A percentile compares a stretch with the other conserved stretches of the same genome.
These are phyloP conservation scores for Apistogramma diplotaenia DNA, from an alignment of 2,113 vertebrate genomes.

Conservation along the genomic window DNA sequence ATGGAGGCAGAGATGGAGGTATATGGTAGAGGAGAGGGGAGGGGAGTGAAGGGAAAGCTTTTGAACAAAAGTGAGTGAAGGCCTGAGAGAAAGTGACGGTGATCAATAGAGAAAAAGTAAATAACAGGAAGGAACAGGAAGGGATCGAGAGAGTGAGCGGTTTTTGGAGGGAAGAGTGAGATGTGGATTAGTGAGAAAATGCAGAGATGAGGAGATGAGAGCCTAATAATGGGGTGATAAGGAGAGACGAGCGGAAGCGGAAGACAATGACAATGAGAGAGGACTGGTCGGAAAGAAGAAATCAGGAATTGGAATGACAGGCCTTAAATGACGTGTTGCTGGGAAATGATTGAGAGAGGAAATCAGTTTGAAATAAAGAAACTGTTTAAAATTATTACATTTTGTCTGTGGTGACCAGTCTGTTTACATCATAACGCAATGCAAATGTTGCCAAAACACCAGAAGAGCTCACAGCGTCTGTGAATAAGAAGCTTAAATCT, in stretches of 20 bases:
- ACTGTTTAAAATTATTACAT: not conserved
- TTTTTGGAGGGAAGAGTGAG: not conserved
- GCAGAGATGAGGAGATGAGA: conserved; percentile 1
- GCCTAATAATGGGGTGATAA: conserved; percentile 28
- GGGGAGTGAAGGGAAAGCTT: not conserved
- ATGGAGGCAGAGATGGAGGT: conserved; percentile 59
- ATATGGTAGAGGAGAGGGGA: conserved; percentile 8
- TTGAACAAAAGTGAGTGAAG: conserved; percentile 21
- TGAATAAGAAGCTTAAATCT: not conserved
- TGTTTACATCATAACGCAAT: not conserved
- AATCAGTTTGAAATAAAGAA: not conserved
- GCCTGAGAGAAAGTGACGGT: conserved; percentile 16
- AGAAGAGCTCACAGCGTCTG: not conserved
- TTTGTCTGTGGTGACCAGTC: not conserved
- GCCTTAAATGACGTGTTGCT: not conserved
- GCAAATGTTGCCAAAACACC: not conserved
- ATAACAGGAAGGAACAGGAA: conserved; percentile 33
- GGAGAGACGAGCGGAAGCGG: conserved; percentile 8
- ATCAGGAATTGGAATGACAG: not conserved
- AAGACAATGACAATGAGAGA: not conserved
- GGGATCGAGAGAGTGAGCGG: not conserved
- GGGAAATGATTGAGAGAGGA: not conserved
- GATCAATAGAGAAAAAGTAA: conserved; percentile 16
- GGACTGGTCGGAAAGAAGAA: not conserved
- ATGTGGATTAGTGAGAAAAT: conserved; percentile 8